Evolutionary conservation across 2,888 invertebrate species (phyloP), one percentile per base, ranked within the genome.

Genomic region (Leptinotarsa peninsularis): DNA sequence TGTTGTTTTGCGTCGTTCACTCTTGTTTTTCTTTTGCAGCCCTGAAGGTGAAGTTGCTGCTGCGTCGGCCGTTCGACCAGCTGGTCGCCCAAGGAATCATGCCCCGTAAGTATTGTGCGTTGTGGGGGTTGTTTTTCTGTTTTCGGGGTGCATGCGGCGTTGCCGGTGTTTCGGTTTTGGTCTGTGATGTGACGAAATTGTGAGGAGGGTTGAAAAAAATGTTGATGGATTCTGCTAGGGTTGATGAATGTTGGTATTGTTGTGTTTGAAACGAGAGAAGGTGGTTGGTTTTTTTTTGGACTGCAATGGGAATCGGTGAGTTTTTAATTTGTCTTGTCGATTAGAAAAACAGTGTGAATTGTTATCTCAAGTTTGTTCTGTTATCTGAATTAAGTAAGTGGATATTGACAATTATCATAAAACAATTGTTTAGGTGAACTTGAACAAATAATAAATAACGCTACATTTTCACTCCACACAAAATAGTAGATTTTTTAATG

Each of bases 71-170:
- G 79, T 94, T 97, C 88, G 96, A 95, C 89, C 98, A 98, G 90
- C 92, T 98, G 85, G 97, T 98, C 85, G 98, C 96, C 84, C 98
- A 98, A 91, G 98, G 98, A 89, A 98, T 99, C 87, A 96, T 98
- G 93, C 98, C 98, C 87, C 96, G 98, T 98, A 93, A 97, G 98
- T 97, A 77, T 60, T 63, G 43, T 10, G 43, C 43, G 13, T 7
- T 10, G 10, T 43, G 43, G 43, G 43, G 43, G 43, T 3, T 43
- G 43, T 2, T 43, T 43, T 43, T 43, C 3, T 60, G 3, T 21
- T 18, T 14, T 60, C 60, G 60, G 27, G 21, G 27, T 27, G 60
- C 13, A 27, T 18, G 54, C 60, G 27, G 60, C 15, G 60, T 60
- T 60, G 60, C 43, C 33, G n/a, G 18, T n/a, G 63, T 15, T 63